A percentile compares a stretch with the other conserved stretches of the same genome.
These are phyloP conservation scores for Grapholita molesta DNA, from an alignment of 1,140 invertebrate genomes.

Conservation along the genomic window DNA sequence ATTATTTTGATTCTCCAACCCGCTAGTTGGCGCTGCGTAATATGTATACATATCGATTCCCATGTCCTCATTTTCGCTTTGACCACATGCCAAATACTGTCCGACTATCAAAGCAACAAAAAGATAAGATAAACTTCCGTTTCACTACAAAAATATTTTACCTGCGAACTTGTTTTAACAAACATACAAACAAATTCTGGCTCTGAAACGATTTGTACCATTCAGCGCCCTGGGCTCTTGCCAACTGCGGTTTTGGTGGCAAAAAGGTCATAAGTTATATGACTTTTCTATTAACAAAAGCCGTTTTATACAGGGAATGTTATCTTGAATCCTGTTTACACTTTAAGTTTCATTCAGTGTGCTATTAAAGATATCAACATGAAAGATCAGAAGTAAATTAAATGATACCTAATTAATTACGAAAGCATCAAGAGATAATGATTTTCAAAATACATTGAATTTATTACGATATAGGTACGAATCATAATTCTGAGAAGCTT, in stretches of 20 bases:
- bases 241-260: background rate
- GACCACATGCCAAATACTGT: background rate
- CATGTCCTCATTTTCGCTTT: background rate
- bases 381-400: too few species aligned
- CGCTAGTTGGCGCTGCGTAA: too few species aligned
- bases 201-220: background rate
- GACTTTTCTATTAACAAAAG: background rate
- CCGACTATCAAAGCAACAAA: background rate
- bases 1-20: too few species aligned
- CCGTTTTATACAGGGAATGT: background rate
- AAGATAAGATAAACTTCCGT: background rate
- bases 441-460: too few species aligned
- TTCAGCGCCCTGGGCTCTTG: background rate
- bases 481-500: too few species aligned
- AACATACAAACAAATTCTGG: constrained; percentile 4
- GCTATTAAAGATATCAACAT: background rate
- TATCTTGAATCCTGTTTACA: background rate
- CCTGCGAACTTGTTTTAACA: background rate
- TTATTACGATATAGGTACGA: too few species aligned
- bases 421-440: too few species aligned
- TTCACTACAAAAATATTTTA: constrained; percentile 7
- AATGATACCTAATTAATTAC: too few species aligned
- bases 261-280: background rate
- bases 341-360: background rate
- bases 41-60: too few species aligned